Percentiles rank a stretch among this genome's conserved stretches.
phyloP scores from a whole-genome alignment of 2,888 invertebrate species.

The Bellardia pandia region DNA sequence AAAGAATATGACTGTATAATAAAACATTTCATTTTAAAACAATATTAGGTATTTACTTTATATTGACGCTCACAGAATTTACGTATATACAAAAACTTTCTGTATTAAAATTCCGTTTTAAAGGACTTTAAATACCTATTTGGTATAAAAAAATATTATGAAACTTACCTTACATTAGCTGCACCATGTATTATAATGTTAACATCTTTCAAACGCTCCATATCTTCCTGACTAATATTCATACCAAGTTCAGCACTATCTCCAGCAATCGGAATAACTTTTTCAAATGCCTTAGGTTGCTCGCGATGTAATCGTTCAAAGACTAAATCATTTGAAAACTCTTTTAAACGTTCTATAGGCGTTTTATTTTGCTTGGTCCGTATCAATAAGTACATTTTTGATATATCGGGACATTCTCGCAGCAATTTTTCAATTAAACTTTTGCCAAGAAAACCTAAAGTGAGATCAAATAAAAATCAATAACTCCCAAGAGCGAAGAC shows the following conservation, averaged over 20 bases:
- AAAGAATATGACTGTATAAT: no score
- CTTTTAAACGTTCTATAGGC: slow-evolving; percentile 87
- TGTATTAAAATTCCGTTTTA: no score
- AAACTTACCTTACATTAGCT: slow-evolving; percentile 87
- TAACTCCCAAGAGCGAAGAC: no score
- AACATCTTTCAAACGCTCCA: slow-evolving; percentile 85
- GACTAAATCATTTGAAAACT: slow-evolving; percentile 85
- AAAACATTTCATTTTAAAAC: no score
- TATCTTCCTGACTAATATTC: slow-evolving; percentile 85
- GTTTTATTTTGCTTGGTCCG: slow-evolving; percentile 88
- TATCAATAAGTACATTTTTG: slow-evolving; percentile 90
- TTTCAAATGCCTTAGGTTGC: slow-evolving; percentile 85
- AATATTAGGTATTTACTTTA: no score
- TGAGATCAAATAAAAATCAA: neutral
- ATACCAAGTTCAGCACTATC: slow-evolving; percentile 86
- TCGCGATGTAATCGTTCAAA: slow-evolving; percentile 82
- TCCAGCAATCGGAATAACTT: slow-evolving; percentile 87
- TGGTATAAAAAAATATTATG: no score
- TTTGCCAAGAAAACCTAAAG: slow-evolving; percentile 92
- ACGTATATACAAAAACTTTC: no score
- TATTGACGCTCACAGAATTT: no score
- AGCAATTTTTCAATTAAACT: slow-evolving; percentile 93
- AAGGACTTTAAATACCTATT: no score
- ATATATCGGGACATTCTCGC: slow-evolving; percentile 90
- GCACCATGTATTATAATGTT: slow-evolving; percentile 90